These are phyloP conservation scores for Potamilus streckersoni DNA, from an alignment of 1,140 invertebrate species.

Conservation along the genomic window DNA sequence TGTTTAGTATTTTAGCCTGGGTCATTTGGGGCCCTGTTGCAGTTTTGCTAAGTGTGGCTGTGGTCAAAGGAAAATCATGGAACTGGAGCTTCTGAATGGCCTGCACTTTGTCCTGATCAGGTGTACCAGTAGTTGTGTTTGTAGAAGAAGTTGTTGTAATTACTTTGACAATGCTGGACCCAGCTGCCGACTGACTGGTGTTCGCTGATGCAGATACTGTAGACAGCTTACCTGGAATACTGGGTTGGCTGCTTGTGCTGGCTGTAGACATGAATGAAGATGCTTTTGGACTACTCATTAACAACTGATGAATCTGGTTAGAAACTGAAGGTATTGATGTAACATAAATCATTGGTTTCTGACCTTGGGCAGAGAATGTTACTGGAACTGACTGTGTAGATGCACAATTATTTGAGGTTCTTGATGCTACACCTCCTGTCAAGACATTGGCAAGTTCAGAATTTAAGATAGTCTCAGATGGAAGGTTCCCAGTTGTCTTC, in stretches of 20 bases:
- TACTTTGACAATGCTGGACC: slow-evolving; percentile 2
- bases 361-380: neutral
- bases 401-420: too few relatives aligned
- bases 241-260: slow-evolving; percentile 1
- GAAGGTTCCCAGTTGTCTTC: too few relatives aligned
- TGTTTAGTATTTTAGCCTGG: too few relatives aligned
- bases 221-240: neutral
- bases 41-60: slow-evolving; percentile 33
- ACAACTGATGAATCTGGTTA: slow-evolving; percentile 55
- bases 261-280: slow-evolving; percentile 6
- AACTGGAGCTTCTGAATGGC: slow-evolving; percentile 54
- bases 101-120: slow-evolving; percentile 39
- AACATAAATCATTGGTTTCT: slow-evolving; percentile 38
- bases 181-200: neutral
- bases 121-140: neutral
- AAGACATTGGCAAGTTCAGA: neutral
- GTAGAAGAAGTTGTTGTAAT: neutral
- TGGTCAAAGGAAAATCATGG: slow-evolving; percentile 56
- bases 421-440: neutral
- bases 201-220: slow-evolving; percentile 10
- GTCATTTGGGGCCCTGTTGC: neutral
- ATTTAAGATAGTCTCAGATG: neutral
- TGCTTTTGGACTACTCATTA: slow-evolving; percentile 35
- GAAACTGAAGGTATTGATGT: slow-evolving; percentile 42
- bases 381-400: too few relatives aligned